A percentile compares a stretch with the other conserved stretches of the same genome.
phyloP scores from a whole-genome alignment of 2,888 invertebrate genomes.

The Onthophagus sagittarius region DNA sequence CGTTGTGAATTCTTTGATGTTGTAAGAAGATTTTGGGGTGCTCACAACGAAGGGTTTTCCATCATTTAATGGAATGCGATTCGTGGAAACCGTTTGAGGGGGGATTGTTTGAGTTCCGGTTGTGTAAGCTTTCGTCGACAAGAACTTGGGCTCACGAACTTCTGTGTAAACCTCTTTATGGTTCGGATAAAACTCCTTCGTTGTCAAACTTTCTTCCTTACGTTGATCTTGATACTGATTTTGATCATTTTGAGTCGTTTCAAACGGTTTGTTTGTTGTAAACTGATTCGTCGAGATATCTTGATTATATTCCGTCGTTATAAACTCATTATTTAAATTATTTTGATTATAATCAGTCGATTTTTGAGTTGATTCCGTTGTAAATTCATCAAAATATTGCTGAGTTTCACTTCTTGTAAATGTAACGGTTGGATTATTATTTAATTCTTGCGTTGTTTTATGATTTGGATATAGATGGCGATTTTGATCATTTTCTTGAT shows the following conservation, averaged over 20 bases:
- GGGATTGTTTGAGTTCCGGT: slow-evolving; percentile 31
- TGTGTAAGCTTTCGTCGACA: slow-evolving; percentile 28
- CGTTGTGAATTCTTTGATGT: slow-evolving; percentile 16
- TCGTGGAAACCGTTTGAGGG: slow-evolving; percentile 42
- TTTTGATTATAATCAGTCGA: background rate
- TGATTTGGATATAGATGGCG: background rate
- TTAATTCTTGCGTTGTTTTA: background rate
- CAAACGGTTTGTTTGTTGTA: background rate
- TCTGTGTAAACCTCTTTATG: slow-evolving; percentile 44
- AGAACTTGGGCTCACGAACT: slow-evolving; percentile 36
- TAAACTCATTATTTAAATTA: background rate
- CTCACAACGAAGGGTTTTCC: slow-evolving; percentile 42
- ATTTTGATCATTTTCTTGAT: background rate
- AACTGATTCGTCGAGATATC: background rate
- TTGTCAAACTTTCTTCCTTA: slow-evolving; percentile 14
- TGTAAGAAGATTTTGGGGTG: slow-evolving; percentile 24
- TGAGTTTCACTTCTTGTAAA: background rate
- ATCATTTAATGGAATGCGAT: slow-evolving; percentile 38
- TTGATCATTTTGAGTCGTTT: background rate
- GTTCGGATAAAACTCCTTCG: slow-evolving; percentile 38
- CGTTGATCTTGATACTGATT: background rate
- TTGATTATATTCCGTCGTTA: background rate
- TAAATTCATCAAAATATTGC: background rate
- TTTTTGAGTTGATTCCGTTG: background rate
- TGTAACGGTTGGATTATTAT: background rate